phyloP scores from a whole-genome alignment of 2,113 vertebrate genomes.

The Nesoenas mayeri region DNA sequence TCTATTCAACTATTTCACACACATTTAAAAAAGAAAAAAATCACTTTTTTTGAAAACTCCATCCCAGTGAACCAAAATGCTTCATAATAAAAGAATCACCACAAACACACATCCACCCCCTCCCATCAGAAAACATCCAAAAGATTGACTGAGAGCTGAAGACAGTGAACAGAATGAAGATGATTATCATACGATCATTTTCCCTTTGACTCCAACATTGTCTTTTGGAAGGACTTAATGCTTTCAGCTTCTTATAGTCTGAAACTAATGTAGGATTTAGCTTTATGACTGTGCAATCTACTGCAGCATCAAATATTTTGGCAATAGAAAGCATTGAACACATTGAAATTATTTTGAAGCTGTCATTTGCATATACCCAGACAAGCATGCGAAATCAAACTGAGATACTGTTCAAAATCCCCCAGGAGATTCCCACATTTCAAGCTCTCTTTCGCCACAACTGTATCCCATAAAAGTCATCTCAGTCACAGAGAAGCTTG shows the following conservation, averaged over 20 bases:
- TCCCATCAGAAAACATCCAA: neutral
- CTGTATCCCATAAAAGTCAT: neutral
- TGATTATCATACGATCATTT: neutral
- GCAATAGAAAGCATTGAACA: neutral
- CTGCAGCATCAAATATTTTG: slow-evolving; percentile 11
- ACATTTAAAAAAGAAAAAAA: too few relatives aligned
- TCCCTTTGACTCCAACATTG: neutral
- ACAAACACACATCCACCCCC: neutral
- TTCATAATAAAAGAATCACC: neutral
- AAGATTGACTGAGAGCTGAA: neutral
- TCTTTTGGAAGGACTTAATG: neutral
- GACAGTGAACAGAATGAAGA: slow-evolving; percentile 1
- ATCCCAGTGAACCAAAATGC: neutral
- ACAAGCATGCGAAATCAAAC: slow-evolving; percentile 25
- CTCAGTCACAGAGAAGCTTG: neutral
- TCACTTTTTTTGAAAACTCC: neutral
- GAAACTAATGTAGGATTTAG: neutral
- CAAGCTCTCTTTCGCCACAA: neutral
- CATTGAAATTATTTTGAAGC: slow-evolving; percentile 1
- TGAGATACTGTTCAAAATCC: slow-evolving; percentile 1
- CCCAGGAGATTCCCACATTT: neutral
- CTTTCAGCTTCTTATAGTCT: neutral
- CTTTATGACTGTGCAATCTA: neutral
- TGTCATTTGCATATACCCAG: slow-evolving; percentile 5
- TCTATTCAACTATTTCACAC: neutral